phyloP scores from a whole-genome alignment of 2,113 vertebrate genomes.

The Poecile atricapillus region DNA sequence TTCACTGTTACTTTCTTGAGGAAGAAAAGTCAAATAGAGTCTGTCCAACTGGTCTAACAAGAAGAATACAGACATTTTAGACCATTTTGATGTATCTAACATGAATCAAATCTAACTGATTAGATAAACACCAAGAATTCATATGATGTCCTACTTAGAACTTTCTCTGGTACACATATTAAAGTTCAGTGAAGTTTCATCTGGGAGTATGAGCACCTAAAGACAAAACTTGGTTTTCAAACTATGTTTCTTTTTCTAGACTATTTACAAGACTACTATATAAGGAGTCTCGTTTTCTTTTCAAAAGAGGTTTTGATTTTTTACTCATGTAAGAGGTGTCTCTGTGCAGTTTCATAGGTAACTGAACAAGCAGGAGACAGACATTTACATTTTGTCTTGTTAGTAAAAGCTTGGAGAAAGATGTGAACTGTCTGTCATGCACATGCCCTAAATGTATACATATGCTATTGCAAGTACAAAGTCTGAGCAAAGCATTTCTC shows the following conservation, averaged over 20 bases:
- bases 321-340: background rate
- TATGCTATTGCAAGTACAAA: background rate
- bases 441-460: background rate
- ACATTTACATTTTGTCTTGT: background rate
- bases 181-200: background rate
- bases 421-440: background rate
- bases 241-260: background rate
- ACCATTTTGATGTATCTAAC: background rate
- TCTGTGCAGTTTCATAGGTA: background rate
- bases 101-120: background rate
- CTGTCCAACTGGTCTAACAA: background rate
- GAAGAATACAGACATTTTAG: background rate
- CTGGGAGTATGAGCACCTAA: background rate
- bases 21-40: background rate
- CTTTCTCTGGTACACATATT: background rate
- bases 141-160: background rate
- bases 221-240: background rate
- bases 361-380: background rate
- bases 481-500: background rate
- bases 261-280: background rate
- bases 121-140: background rate
- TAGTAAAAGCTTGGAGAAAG: background rate
- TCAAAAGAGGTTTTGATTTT: background rate
- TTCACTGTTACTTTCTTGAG: background rate
- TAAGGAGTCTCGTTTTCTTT: background rate